Conservation (phyloP, 2,113 vertebrate species). For the Lepus europaeus region DNA sequence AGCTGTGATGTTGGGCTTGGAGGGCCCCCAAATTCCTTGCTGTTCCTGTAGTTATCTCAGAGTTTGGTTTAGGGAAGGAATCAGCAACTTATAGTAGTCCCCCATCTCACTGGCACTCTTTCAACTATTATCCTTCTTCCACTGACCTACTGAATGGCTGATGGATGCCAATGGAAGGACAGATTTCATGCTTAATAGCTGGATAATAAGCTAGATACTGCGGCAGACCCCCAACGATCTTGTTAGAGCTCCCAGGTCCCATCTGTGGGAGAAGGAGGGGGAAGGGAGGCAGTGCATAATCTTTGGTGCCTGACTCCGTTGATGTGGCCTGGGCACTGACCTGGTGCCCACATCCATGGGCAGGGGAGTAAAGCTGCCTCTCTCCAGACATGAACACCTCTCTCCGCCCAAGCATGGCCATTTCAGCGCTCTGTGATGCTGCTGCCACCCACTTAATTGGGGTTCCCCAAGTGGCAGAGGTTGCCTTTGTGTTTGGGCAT, state of each 20-base stretch:
- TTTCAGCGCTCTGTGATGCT: not conserved
- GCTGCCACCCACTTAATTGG: not conserved
- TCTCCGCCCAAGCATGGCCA: not conserved
- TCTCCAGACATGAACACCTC: not conserved
- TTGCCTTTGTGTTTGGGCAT: not conserved
- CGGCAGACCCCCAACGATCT: not conserved
- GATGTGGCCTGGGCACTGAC: fast-evolving
- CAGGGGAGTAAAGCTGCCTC: not conserved
- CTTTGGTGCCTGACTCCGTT: not conserved
- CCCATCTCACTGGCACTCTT: not conserved
- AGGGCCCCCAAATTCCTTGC: not conserved
- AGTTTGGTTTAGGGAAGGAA: not conserved
- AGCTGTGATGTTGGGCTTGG: not conserved
- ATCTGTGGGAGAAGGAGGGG: not conserved
- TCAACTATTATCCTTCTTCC: not conserved
- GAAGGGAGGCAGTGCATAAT: not conserved
- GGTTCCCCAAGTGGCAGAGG: not conserved
- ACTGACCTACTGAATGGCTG: not conserved
- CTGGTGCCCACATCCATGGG: not conserved
- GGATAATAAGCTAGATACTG: not conserved
- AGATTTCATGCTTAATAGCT: not conserved
- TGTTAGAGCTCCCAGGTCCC: not conserved
- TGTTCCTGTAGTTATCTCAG: not conserved
- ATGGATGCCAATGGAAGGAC: not conserved
- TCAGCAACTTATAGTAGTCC: not conserved